These are phyloP conservation scores for Perizoma affinitatum DNA, from an alignment of 2,888 invertebrate genomes.

Conservation along the genomic window DNA sequence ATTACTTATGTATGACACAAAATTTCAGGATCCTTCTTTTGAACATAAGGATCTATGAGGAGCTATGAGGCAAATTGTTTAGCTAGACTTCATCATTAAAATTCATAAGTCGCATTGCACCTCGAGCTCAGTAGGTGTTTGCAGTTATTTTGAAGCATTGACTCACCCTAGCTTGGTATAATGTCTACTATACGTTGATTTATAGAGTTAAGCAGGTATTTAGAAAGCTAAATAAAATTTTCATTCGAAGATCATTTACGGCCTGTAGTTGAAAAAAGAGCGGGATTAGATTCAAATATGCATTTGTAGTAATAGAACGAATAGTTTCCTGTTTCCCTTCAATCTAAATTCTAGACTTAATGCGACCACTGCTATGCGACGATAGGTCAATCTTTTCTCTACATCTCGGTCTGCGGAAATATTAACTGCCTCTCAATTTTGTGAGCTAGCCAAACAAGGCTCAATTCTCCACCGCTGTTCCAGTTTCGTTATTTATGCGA, in stretches of 20 bases:
- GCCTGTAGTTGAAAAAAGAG: too few relatives aligned
- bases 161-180: constrained; percentile 6
- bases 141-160: constrained; percentile 27
- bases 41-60: too few relatives aligned
- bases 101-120: constrained; percentile 16
- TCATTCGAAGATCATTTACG: too few relatives aligned
- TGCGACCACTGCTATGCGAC: too few relatives aligned
- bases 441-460: constrained; percentile 1
- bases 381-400: background rate
- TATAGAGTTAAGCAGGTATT: background rate
- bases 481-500: constrained; percentile 39
- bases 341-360: too few relatives aligned
- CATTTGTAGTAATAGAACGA: too few relatives aligned
- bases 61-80: background rate
- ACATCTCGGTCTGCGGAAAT: background rate
- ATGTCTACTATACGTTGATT: background rate
- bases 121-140: constrained; percentile 5
- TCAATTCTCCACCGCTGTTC: constrained; percentile 31
- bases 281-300: too few relatives aligned
- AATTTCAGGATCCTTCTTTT: too few relatives aligned
- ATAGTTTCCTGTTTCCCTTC: too few relatives aligned
- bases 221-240: background rate
- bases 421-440: constrained; percentile 17
- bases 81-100: background rate
- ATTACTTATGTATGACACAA: too few relatives aligned